A percentile compares a stretch with the other conserved stretches of the same genome.
Evolutionary conservation across 2,113 vertebrate genomes (phyloP).

Genomic region (Dicentrarchus labrax): DNA sequence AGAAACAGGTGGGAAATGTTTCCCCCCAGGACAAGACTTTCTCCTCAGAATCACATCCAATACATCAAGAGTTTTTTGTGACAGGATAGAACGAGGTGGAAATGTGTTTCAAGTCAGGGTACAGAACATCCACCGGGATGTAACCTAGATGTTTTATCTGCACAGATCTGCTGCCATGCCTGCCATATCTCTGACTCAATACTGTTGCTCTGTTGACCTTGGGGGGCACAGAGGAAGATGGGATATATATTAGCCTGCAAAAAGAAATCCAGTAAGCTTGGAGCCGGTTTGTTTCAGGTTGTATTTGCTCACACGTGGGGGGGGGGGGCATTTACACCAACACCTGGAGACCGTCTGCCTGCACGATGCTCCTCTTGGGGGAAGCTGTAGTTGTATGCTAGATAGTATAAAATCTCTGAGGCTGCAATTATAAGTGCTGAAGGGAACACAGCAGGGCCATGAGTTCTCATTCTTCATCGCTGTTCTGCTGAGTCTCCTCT

Average conservation of each 20-base stretch:
- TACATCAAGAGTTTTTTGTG: constrained; percentile 57
- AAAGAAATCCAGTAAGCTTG: constrained; percentile 9
- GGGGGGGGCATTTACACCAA: constrained; percentile 37
- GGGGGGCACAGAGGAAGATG: constrained; percentile 14
- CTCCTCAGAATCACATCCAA: constrained; percentile 19
- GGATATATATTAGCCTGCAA: constrained; percentile 25
- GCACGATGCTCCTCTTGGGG: constrained; percentile 12
- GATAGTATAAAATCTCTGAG: constrained; percentile 59
- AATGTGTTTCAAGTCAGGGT: constrained; percentile 52
- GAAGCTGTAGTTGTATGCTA: background rate
- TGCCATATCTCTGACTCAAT: constrained; percentile 48
- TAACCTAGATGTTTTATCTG: constrained; percentile 76
- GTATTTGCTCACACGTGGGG: constrained; percentile 33
- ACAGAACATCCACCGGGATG: constrained; percentile 65
- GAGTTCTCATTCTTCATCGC: constrained; percentile 44
- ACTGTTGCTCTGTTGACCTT: constrained; percentile 54
- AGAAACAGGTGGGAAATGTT: constrained; percentile 41
- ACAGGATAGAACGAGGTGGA: constrained; percentile 51
- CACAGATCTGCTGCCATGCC: constrained; percentile 41
- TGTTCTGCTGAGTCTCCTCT: constrained; percentile 66
- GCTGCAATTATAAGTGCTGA: constrained; percentile 66
- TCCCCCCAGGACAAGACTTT: constrained; percentile 37
- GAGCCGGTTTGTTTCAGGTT: constrained; percentile 29
- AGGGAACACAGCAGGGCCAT: constrained; percentile 39
- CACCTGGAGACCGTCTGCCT: constrained; percentile 33